Evolutionary conservation across 2,113 vertebrate species (phyloP).

Genomic region (Ia io): DNA sequence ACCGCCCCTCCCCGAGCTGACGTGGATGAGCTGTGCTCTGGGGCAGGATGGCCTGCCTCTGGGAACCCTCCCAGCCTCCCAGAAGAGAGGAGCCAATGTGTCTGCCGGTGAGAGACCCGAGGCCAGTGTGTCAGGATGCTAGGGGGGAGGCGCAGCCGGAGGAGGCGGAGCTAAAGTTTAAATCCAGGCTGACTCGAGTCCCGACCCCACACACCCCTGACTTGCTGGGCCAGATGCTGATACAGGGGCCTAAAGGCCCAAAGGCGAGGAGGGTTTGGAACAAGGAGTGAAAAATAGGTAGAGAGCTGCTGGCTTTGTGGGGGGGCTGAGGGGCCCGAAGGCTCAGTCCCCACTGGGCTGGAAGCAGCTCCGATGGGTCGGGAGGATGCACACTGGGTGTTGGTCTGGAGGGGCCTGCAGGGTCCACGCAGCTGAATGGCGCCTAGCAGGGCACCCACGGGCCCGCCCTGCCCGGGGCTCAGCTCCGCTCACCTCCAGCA

Average conservation of each 20-base stretch:
- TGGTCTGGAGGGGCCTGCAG: background rate
- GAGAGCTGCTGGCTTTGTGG: fast-evolving
- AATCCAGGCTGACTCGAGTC: background rate
- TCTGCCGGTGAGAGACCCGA: background rate
- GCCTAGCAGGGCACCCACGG: background rate
- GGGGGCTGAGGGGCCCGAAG: background rate
- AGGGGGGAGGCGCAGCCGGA: background rate
- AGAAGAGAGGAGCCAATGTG: background rate
- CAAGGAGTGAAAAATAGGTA: background rate
- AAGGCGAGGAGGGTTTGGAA: background rate
- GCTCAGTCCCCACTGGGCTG: background rate
- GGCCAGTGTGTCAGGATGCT: too few species aligned
- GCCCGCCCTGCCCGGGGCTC: fast-evolving
- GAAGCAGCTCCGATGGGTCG: background rate
- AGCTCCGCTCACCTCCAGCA: conserved; percentile 82
- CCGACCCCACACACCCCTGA: background rate
- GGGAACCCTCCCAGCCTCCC: background rate
- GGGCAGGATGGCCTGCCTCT: background rate
- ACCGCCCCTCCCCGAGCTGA: too few species aligned
- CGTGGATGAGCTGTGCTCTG: background rate
- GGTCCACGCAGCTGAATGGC: background rate
- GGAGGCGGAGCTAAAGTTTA: background rate
- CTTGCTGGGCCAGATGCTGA: background rate
- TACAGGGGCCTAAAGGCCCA: background rate
- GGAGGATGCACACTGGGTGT: background rate